Evolutionary conservation across 2,113 vertebrate genomes (phyloP).

Genomic region (Epinephelus moara): DNA sequence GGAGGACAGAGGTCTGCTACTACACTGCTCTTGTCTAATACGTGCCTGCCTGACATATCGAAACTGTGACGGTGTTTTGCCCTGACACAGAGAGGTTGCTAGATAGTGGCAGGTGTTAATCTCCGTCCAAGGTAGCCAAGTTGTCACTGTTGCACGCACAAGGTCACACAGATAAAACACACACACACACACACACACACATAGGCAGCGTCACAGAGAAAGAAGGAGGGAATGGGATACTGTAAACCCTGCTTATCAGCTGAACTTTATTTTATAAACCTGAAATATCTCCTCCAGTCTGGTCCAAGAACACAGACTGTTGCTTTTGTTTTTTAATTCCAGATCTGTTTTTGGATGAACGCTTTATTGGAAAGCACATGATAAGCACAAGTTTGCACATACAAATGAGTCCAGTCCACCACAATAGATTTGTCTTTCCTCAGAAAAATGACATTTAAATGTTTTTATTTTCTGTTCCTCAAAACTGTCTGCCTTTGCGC

Average conservation of each 20-base stretch:
- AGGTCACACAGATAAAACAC: conserved; percentile 45
- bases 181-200: conserved; percentile 19
- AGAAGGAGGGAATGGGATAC: background rate
- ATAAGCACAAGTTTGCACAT: conserved; percentile 2
- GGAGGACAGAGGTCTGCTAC: background rate
- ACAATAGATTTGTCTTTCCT: background rate
- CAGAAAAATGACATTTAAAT: conserved; percentile 12
- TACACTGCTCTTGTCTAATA: background rate
- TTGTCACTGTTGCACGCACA: conserved; percentile 28
- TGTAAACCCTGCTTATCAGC: conserved; percentile 27
- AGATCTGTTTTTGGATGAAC: background rate
- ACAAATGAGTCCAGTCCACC: background rate
- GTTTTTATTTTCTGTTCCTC: conserved; percentile 51
- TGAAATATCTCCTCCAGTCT: conserved; percentile 14
- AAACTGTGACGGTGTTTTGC: conserved; percentile 3
- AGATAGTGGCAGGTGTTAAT: conserved; percentile 60
- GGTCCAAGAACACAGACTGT: background rate
- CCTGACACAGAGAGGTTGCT: conserved; percentile 15
- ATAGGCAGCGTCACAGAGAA: background rate
- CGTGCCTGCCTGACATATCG: background rate
- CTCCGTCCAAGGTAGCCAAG: conserved; percentile 1
- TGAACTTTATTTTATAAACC: conserved; percentile 25
- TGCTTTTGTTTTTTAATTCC: background rate
- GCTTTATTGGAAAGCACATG: conserved; percentile 13
- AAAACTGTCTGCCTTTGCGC: conserved; percentile 52